Base-by-base conservation (phyloP, 2,888 invertebrate genomes). In the Aromia moschata region DNA sequence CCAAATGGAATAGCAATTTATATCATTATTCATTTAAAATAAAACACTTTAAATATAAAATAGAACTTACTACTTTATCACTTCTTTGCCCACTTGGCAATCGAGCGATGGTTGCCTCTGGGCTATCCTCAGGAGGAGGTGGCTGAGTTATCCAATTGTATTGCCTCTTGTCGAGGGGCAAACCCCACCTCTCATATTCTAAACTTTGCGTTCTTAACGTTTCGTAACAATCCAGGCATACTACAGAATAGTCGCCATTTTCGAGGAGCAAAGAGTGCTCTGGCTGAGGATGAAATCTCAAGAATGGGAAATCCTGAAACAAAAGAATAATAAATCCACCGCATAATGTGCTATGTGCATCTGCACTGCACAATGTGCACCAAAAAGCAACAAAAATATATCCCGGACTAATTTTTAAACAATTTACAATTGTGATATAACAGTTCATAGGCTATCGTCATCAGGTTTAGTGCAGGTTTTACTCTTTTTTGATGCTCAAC, bases 61-160 rank as follows among this genome's bases (percentile, higher is more conserved):
- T 2, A n/a, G 15, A 41, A 41, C 71, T 78, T 68, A 89, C 89
- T 80, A 91, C 86, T 82, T 91, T 91, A 80, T 92, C 92, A 70
- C 90, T 90, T 68, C 92, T 85, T 84, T 93, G 92, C 40, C 93
- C 94, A 72, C 92, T 93, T 51, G 93, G 94, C 75, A 93, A 83
- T 63, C 93, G 82, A 20, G 93, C 93, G 73, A 93, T 89, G 70
- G 91, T 87, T 66, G 90, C 92, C 79, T 93, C 93, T 1, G 93
- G 92, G 77, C 91, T 91, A 81, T 93, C 93, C 82, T 94, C 94
- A 0, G 94, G 94, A 56, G 95, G 94, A 64, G 94, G 94, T 57
- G 94, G 94, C 79, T 94, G 92, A 72, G 93, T 91, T 77, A 94
- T 91, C 94, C 95, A 95, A 84, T 94, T 95, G 83, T 95, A 95